Conservation (phyloP, 2,797 vertebrate species). For the Columba guinea region DNA sequence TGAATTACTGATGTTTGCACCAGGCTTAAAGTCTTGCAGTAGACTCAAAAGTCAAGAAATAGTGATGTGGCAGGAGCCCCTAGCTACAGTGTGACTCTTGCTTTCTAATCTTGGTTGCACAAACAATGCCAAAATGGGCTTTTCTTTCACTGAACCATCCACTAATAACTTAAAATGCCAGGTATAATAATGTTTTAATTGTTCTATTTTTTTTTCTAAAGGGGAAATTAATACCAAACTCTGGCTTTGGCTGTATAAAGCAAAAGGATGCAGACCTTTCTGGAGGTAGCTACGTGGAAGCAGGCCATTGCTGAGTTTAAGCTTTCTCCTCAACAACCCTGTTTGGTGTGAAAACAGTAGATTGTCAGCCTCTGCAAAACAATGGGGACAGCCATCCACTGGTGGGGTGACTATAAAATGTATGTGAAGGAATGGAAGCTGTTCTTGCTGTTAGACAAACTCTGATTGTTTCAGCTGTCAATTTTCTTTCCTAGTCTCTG, state of each 20-base stretch:
- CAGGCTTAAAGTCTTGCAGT: neutral
- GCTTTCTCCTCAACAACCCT: neutral
- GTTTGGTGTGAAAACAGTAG: neutral
- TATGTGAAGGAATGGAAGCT: neutral
- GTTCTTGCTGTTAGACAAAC: neutral
- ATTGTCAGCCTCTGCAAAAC: neutral
- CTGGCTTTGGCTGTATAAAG: neutral
- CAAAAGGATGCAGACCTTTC: neutral
- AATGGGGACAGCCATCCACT: neutral
- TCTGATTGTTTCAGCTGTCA: neutral
- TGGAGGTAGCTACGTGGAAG: neutral
- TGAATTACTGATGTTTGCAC: neutral
- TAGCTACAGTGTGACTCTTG: neutral
- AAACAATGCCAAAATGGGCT: neutral
- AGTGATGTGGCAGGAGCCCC: neutral
- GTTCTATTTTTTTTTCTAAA: neutral
- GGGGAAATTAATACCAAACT: neutral
- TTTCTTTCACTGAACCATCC: neutral
- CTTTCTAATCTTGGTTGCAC: neutral
- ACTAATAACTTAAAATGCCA: neutral
- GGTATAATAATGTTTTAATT: neutral
- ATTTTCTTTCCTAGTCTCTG: neutral
- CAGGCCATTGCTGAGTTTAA: neutral
- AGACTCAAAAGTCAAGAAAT: neutral
- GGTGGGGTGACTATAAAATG: neutral